phyloP scores from a whole-genome alignment of 2,113 vertebrate genomes.

The Prunella fulvescens region DNA sequence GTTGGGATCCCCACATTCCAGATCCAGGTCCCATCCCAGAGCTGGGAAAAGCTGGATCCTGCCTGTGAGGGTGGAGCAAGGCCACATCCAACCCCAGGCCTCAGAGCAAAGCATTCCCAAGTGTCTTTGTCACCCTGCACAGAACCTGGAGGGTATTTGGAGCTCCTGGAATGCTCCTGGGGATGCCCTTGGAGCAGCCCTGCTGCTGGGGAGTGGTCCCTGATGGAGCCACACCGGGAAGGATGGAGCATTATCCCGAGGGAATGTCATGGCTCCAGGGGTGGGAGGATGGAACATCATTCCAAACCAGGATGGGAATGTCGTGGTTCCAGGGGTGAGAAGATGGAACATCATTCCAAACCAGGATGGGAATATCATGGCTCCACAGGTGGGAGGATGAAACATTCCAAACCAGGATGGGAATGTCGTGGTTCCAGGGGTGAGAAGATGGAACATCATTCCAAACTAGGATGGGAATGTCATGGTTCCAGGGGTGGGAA shows the following conservation, averaged over 20 bases:
- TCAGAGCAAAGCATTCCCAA: accelerated
- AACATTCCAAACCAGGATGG: not conserved
- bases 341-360: accelerated
- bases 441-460: not conserved
- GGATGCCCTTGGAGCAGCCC: not conserved
- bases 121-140: accelerated
- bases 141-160: not conserved
- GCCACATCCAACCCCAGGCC: accelerated
- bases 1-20: not conserved
- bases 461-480: not conserved
- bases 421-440: not conserved
- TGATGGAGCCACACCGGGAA: accelerated
- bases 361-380: not conserved
- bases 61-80: accelerated
- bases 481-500: accelerated
- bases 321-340: accelerated
- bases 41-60: not conserved
- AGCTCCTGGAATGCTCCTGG: not conserved
- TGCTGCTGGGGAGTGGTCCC: not conserved
- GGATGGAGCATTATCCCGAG: too few relatives aligned
- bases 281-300: accelerated
- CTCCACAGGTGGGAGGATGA: not conserved
- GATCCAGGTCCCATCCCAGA: accelerated
- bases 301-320: not conserved
- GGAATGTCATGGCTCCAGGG: accelerated